A percentile compares a stretch with the other conserved stretches of the same genome.
Conservation (phyloP, 2,888 invertebrate genomes). For the Hemicrepidius hirtus region DNA sequence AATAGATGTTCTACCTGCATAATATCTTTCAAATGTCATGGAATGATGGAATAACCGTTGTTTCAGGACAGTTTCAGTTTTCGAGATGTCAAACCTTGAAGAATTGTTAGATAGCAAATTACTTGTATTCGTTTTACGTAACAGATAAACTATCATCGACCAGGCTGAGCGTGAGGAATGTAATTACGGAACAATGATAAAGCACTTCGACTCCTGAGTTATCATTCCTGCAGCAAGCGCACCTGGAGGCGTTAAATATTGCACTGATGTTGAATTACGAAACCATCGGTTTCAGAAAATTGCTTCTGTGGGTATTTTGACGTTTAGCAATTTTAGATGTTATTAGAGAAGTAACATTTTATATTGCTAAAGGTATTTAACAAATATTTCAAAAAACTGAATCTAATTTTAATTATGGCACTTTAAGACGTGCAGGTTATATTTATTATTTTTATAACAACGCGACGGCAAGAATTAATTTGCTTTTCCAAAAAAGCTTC, state of each 20-base stretch:
- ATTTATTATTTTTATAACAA: too few relatives aligned
- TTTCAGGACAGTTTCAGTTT: slow-evolving; percentile 22
- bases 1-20: slow-evolving; percentile 42
- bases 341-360: too few relatives aligned
- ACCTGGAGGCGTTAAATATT: slow-evolving; percentile 13
- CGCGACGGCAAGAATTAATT: too few relatives aligned
- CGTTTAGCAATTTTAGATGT: too few relatives aligned
- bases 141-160: slow-evolving; percentile 10
- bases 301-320: not conserved
- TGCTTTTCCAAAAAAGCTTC: too few relatives aligned
- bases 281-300: slow-evolving; percentile 2
- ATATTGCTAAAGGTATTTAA: too few relatives aligned
- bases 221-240: slow-evolving; percentile 3
- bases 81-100: slow-evolving; percentile 15
- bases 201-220: slow-evolving; percentile 25
- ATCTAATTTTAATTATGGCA: too few relatives aligned
- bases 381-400: too few relatives aligned
- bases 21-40: slow-evolving; percentile 41
- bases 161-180: slow-evolving; percentile 20
- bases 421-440: too few relatives aligned
- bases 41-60: slow-evolving; percentile 34
- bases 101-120: slow-evolving; percentile 17
- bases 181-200: slow-evolving; percentile 29
- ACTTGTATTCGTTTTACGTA: slow-evolving; percentile 8
- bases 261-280: not conserved